Percentiles rank a stretch among this genome's conserved stretches.
Evolutionary conservation across 2,113 vertebrate species (phyloP).

Genomic region (Merops nubicus): DNA sequence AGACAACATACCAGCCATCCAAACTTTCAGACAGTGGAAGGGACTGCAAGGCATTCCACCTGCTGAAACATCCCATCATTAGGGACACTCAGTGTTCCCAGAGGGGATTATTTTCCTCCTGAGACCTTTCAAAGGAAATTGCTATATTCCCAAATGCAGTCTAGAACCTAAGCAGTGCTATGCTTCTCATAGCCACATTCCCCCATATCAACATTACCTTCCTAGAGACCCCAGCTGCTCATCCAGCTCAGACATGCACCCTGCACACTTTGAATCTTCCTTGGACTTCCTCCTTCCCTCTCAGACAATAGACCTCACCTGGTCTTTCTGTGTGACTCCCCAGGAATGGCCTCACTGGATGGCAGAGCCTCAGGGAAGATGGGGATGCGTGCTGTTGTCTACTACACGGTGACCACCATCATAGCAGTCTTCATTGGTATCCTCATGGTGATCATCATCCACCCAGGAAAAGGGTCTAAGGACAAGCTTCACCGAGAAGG

Average conservation of each 20-base stretch:
- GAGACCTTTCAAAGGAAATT: background rate
- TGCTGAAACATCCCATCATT: background rate
- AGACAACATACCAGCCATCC: background rate
- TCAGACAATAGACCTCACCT: background rate
- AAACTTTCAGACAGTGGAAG: background rate
- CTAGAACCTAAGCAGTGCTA: background rate
- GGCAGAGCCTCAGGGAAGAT: constrained; percentile 93
- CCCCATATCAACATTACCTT: background rate
- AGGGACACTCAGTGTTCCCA: background rate
- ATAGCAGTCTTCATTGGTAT: constrained; percentile 96
- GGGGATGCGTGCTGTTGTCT: constrained; percentile 89
- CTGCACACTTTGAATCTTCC: background rate
- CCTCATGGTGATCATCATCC: constrained; percentile 89
- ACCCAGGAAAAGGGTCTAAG: constrained; percentile 90
- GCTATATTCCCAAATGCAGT: background rate
- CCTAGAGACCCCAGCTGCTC: background rate
- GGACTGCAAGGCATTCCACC: background rate
- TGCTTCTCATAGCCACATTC: background rate
- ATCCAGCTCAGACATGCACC: background rate
- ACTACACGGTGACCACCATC: constrained; percentile 94
- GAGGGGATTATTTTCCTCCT: background rate
- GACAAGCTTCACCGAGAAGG: constrained; percentile 81
- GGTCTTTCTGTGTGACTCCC: background rate
- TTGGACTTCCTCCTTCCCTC: background rate
- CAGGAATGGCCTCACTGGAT: constrained; percentile 95